Evolutionary conservation across 2,888 invertebrate species (phyloP), one percentile per base, ranked within the genome.

Genomic region (Melolontha melolontha): DNA sequence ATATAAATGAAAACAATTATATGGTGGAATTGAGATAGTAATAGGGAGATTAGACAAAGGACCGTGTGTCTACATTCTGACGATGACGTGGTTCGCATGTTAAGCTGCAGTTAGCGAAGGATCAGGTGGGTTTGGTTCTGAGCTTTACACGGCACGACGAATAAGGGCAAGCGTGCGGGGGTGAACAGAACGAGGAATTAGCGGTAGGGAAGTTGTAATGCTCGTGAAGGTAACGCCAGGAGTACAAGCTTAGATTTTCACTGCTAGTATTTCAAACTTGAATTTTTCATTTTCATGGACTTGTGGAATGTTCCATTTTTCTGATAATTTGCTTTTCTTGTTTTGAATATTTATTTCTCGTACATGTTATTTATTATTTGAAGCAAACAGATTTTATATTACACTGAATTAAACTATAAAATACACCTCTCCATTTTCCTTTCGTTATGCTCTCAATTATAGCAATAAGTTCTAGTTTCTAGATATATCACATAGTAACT

Each of bases 1-100:
- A 66, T 66, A 66, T 41, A 66, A 66, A 66, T 66, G 66, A 50
- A 66, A 66, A 66, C 66, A 66, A 66, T 66, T 66, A 73, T 72
- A 78, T 76, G 78, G 77, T 77, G 71, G 75, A 80, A 81, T 81
- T 80, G 79, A 80, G 79, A 80, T 79, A 78, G 79, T 78, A 76
- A 77, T 80, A 79, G 79, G 80, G 77, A 71, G 67, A 62, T 74
- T 59, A 49, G 75, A 47, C 17, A 47, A 47, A 44, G 12, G 34
- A 34, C 74, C 77, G 75, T 78, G 78, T 78, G 79, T 77, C 75
- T 73, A 73, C 74, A 74, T 76, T 75, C 75, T 73, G 72, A 74
- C 73, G 75, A 76, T 77, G 79, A 79, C 79, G 77, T 72, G 74
- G 75, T 72, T 79, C 74, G 80, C 79, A 79, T 80, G 80, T 79